Evolutionary conservation across 2,888 invertebrate species (phyloP).

Genomic region (Parapristionchus giblindavisi): DNA sequence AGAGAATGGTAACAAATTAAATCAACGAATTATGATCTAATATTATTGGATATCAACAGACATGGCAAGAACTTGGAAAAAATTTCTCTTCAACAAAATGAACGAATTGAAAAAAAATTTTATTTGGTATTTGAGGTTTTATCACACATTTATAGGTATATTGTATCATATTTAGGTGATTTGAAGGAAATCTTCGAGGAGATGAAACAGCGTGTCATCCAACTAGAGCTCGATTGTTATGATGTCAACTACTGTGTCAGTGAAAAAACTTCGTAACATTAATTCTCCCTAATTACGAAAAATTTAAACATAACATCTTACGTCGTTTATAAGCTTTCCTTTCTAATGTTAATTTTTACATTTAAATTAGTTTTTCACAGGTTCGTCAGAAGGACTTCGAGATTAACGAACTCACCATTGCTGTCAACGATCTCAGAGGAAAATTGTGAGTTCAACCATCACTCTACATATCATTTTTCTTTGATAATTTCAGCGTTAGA

Average conservation of each 20-base stretch:
- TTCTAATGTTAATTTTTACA: neutral
- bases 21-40: too few species aligned
- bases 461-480: neutral
- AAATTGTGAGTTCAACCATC: slow-evolving; percentile 80
- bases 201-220: slow-evolving; percentile 76
- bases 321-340: too few species aligned
- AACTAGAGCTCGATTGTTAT: slow-evolving; percentile 78
- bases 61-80: neutral
- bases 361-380: too few species aligned
- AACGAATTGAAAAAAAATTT: too few species aligned
- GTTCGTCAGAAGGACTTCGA: slow-evolving; percentile 93
- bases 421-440: slow-evolving; percentile 99
- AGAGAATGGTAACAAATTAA: slow-evolving; percentile 72
- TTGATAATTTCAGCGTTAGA: slow-evolving; percentile 62
- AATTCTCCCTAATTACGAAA: too few species aligned
- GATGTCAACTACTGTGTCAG: slow-evolving; percentile 89
- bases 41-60: neutral
- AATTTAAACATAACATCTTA: too few species aligned
- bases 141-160: neutral
- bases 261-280: too few species aligned
- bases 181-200: slow-evolving; percentile 57
- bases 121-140: neutral
- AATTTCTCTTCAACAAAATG: neutral
- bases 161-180: slow-evolving; percentile 37
- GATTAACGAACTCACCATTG: slow-evolving; percentile 98